Conservation (phyloP, 1,140 invertebrate genomes). For the Trichoplusia ni region DNA sequence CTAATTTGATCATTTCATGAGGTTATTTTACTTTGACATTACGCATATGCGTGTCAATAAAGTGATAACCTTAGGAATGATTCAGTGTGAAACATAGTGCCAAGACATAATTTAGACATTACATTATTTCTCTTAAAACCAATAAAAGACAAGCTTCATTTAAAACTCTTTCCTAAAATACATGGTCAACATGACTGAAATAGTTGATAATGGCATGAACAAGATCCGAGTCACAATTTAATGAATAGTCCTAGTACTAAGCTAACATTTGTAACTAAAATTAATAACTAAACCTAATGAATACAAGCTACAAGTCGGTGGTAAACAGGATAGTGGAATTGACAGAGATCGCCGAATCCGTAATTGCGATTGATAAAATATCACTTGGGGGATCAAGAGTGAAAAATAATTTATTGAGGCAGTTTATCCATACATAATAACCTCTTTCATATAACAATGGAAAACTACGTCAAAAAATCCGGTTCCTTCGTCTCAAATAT, state of each 20-base stretch:
- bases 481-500: too few relatives aligned
- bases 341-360: constrained; percentile 19
- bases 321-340: constrained; percentile 21
- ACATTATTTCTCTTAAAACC: not conserved
- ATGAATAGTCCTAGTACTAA: not conserved
- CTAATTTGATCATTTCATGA: constrained; percentile 8
- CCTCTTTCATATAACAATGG: too few relatives aligned
- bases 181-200: not conserved
- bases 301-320: constrained; percentile 22
- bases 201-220: not conserved
- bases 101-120: not conserved
- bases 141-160: not conserved
- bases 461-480: too few relatives aligned
- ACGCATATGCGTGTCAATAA: not conserved
- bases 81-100: not conserved
- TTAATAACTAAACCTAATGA: constrained; percentile 15
- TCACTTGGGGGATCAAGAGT: too few relatives aligned
- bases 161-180: not conserved
- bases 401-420: too few relatives aligned
- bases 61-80: not conserved
- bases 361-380: not conserved
- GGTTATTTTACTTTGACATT: not conserved
- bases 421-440: too few relatives aligned
- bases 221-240: constrained; percentile 12
- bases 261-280: constrained; percentile 14